Evolutionary conservation across 2,797 vertebrate species (phyloP).

Genomic region (Lepilemur ruficaudatus): DNA sequence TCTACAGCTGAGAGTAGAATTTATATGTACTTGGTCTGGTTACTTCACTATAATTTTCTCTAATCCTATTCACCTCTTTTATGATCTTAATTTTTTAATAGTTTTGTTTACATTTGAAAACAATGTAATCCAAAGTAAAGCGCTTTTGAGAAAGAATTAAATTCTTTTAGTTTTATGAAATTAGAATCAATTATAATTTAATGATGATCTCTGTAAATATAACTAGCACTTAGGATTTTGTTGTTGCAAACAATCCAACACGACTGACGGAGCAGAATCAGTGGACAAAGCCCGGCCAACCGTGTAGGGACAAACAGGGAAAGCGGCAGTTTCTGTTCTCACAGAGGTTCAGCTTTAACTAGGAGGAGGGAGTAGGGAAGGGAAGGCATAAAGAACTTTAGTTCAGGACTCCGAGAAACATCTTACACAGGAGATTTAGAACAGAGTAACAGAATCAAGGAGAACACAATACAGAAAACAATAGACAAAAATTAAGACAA

Average conservation of each 20-base stretch:
- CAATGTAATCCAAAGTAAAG: not conserved
- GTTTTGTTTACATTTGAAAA: not conserved
- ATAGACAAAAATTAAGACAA: not conserved
- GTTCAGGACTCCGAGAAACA: not conserved
- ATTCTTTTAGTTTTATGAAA: not conserved
- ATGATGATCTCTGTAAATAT: not conserved
- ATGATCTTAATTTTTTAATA: not conserved
- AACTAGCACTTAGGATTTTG: not conserved
- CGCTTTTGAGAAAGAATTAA: slow-evolving; percentile 27
- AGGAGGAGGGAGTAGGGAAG: no score
- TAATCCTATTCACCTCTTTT: not conserved
- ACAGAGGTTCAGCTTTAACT: not conserved
- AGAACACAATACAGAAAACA: not conserved
- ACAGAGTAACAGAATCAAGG: not conserved
- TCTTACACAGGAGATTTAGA: not conserved
- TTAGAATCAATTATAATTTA: not conserved
- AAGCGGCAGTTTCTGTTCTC: not conserved
- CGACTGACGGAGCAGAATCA: not conserved
- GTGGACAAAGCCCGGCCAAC: not conserved
- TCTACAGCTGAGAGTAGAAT: not conserved
- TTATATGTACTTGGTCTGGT: not conserved
- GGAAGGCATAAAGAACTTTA: not conserved
- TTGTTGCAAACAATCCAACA: not conserved
- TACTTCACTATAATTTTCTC: not conserved
- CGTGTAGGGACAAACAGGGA: not conserved